These are phyloP conservation scores for Amphiprion percula DNA, from an alignment of 2,113 vertebrate species.

Conservation along the genomic window DNA sequence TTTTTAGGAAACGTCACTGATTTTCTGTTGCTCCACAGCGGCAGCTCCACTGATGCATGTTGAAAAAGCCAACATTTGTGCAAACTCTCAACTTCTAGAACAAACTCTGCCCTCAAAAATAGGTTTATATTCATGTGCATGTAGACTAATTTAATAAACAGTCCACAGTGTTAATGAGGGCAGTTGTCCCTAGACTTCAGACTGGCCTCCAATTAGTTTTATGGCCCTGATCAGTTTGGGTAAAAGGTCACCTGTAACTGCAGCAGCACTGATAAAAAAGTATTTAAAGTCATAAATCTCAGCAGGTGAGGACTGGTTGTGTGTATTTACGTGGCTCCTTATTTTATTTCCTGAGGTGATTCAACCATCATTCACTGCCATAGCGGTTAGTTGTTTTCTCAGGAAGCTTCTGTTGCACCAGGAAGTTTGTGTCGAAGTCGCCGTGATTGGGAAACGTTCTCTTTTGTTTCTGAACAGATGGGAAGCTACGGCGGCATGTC, in stretches of 20 bases:
- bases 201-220: constrained; percentile 2
- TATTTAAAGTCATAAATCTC: neutral
- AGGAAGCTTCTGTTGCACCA: constrained; percentile 9
- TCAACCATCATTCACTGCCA: neutral
- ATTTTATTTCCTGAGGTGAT: neutral
- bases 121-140: too few relatives aligned
- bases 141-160: too few relatives aligned
- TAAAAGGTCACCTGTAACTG: neutral
- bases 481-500: constrained; percentile 3
- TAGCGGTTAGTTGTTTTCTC: neutral
- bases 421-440: constrained; percentile 8
- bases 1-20: too few relatives aligned
- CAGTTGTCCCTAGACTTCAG: neutral
- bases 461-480: constrained; percentile 19
- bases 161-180: too few relatives aligned
- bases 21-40: too few relatives aligned
- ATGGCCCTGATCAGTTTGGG: neutral
- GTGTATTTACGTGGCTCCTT: neutral
- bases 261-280: neutral
- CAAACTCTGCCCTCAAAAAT: too few relatives aligned
- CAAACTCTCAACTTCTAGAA: too few relatives aligned
- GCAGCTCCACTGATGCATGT: too few relatives aligned
- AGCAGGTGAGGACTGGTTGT: too few relatives aligned
- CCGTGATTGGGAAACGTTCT: neutral
- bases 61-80: too few relatives aligned